Conservation (phyloP, 2,888 invertebrate species). For the Apeira syringaria region DNA sequence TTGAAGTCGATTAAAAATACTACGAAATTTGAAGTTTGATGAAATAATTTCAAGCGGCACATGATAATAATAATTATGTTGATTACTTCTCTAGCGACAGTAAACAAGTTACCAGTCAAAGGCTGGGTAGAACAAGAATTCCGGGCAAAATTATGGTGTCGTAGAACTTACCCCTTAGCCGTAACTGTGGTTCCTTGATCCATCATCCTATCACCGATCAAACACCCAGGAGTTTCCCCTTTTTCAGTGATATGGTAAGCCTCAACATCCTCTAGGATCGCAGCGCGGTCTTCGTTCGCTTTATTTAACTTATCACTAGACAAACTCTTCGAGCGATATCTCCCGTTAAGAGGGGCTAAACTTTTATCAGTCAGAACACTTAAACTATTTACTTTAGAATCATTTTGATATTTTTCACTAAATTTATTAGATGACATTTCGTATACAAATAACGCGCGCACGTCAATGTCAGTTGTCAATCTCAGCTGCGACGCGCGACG, state of each 20-base stretch:
- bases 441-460: slow-evolving; percentile 53
- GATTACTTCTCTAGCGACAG: not conserved
- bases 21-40: too few species aligned
- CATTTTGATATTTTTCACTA: slow-evolving; percentile 67
- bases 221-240: slow-evolving; percentile 72
- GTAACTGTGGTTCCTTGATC: slow-evolving; percentile 50
- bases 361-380: slow-evolving; percentile 70
- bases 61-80: too few species aligned
- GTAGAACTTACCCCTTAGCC: slow-evolving; percentile 57
- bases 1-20: too few species aligned
- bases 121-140: slow-evolving; percentile 4
- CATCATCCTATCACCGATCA: slow-evolving; percentile 60
- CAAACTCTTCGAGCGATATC: slow-evolving; percentile 75
- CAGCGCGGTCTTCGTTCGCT: slow-evolving; percentile 70
- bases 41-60: too few species aligned
- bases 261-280: slow-evolving; percentile 74
- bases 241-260: slow-evolving; percentile 66
- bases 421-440: slow-evolving; percentile 73
- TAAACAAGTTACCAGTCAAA: too few species aligned
- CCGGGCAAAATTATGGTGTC: not conserved
- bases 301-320: slow-evolving; percentile 79
- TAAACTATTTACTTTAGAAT: slow-evolving; percentile 68
- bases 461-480: slow-evolving; percentile 60
- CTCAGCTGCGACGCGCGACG: slow-evolving; percentile 56
- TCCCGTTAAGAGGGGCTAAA: slow-evolving; percentile 61